Evolutionary conservation across 1,140 invertebrate genomes (phyloP), one percentile per base, ranked within the genome.

Genomic region (Anthonomus grandis): DNA sequence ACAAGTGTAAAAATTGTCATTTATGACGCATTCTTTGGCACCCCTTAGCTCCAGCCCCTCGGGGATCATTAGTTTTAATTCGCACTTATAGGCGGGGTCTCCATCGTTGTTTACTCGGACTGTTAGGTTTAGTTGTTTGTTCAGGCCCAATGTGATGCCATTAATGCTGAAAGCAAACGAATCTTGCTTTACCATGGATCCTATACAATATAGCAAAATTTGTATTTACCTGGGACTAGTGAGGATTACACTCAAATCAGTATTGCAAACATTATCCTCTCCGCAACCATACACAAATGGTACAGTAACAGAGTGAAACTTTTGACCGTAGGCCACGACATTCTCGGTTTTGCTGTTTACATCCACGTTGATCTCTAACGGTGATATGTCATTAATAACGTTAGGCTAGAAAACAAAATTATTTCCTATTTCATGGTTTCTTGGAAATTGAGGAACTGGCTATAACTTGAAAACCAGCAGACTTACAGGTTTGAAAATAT

Each of bases 71-170:
- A 65, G 17, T 13, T 44, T 45, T 5, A 65, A 18, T 41, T 59
- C 37, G 42, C 56, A 56, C 41, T 61, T 42, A 48, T 61, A 65
- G 10, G 62, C 64, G 25, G 64, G 47, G 51, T 65, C 64, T 1
- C 64, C 62, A 10, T 12, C 12, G 53, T 65, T 65, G 2, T 27
- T 44, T 12, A 45, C 54, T 1, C n/a, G 21, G 10, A 63, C 41
- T 4, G 48, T 54, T 13, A 64, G n/a, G 23, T 31, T 19, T 13
- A 59, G 10, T 48, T 59, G 39, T 23, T 62, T 64, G 22, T 49
- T 46, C 23, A 36, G 4, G 17, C 63, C 63, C 2, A 64, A 22
- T n/a, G 57, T 34, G 10, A 64, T n/a, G n/a, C n/a, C 27, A 21
- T 55, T 34, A 3, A 19, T 15, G 4, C 50, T 53, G 27, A n/a